Evolutionary conservation across 2,888 invertebrate species (phyloP), one percentile per base, ranked within the genome.

Genomic region (Cybosia mesomella): DNA sequence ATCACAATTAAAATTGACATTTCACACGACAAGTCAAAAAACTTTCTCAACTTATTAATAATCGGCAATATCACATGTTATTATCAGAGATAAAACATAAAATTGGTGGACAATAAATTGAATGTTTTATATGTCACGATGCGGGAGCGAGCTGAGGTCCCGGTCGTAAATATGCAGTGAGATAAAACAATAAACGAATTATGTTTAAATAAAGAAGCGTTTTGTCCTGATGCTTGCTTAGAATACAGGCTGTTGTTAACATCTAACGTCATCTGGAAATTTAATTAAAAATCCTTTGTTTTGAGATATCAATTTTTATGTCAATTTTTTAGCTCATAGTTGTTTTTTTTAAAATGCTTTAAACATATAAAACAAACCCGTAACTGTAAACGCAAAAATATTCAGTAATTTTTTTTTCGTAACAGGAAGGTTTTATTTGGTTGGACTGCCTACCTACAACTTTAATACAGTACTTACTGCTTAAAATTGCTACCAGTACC

Each of bases 141-240:
- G 74, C 85, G 81, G 83, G 89, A 88, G 87, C 85, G 88, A 83
- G 88, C 79, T 82, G 83, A 78, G 87, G 88, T 86, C 85, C 86
- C 79, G 88, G 81, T 90, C 94, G 89, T 95, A 94, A 95, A 95
- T 93, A 93, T 90, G 86, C 88, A 89, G 84, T 83, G 85, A 94
- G 94, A 94, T 94, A 94, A 95, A 94, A 94, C 94, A 95, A 95
- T 95, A 94, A 94, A 94, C 92, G 93, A 89, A 94, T 94, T 94
- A 94, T 90, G 89, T 91, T 91, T 90, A 92, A 91, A 93, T 93
- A 94, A 94, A 94, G 91, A 90, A 92, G 90, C 92, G 91, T 92
- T 94, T 94, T 93, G 94, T 94, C 86, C 86, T 83, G 83, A 85
- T 83, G 83, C 85, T 85, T 89, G 91, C 89, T 91, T 91, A 90